Conservation (phyloP, 2,113 vertebrate species). For the Equus przewalskii region DNA sequence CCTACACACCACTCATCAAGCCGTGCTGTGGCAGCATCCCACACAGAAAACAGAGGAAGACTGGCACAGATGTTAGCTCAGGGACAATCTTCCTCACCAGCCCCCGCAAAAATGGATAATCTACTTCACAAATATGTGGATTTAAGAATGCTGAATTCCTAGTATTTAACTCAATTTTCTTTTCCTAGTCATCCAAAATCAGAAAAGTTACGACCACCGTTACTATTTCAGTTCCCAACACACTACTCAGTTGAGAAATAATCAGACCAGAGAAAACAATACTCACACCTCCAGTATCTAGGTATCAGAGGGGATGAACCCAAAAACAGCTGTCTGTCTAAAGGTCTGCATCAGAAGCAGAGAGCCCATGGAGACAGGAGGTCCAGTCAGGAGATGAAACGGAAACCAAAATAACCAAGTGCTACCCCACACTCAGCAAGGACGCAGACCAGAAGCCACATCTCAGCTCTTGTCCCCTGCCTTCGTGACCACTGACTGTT, state of each 20-base stretch:
- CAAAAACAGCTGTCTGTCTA: neutral
- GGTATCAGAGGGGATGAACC: neutral
- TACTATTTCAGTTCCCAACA: neutral
- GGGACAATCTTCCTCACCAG: no score
- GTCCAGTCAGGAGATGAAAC: no score
- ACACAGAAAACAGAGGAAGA: no score
- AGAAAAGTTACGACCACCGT: neutral
- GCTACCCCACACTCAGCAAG: neutral
- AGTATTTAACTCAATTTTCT: neutral
- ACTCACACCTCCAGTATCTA: neutral
- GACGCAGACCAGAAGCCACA: neutral
- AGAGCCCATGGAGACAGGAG: neutral
- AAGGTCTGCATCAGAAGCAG: neutral
- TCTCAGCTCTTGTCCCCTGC: neutral
- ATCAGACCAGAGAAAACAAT: neutral
- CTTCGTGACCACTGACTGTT: neutral
- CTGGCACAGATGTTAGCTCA: no score
- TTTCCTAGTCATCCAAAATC: neutral
- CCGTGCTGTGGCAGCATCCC: no score
- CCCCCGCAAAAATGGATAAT: neutral
- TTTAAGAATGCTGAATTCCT: neutral
- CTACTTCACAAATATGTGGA: neutral
- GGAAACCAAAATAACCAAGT: neutral
- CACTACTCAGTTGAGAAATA: neutral
- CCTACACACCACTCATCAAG: no score